A percentile compares a stretch with the other conserved stretches of the same genome.
Evolutionary conservation across 30 jellyfish, hydroid and myxozoan genomes (phyloP).

Genomic region (Aurelia coerulea): DNA sequence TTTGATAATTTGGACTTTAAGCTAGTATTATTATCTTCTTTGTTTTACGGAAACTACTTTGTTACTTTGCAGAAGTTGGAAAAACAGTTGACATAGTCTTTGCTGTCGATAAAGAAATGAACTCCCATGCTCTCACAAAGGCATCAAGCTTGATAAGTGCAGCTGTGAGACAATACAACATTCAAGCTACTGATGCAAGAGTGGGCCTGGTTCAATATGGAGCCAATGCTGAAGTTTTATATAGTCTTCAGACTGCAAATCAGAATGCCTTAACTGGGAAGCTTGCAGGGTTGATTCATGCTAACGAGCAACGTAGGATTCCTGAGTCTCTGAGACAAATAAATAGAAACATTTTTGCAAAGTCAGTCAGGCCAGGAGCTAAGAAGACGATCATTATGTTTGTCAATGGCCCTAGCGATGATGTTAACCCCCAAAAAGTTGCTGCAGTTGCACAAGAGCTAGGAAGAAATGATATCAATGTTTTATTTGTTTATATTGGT

Average conservation of each 20-base stretch:
- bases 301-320: conserved; percentile 27
- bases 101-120: conserved; percentile 64
- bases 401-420: conserved; percentile 66
- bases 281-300: background rate
- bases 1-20: too few relatives aligned
- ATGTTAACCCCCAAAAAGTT: conserved; percentile 5
- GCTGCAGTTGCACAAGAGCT: conserved; percentile 34
- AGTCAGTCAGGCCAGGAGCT: conserved; percentile 11
- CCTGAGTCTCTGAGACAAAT: conserved; percentile 37
- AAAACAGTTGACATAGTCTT: conserved; percentile 57
- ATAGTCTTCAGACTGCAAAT: conserved; percentile 3
- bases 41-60: background rate
- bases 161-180: conserved; percentile 22
- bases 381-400: conserved; percentile 35
- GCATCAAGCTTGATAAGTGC: conserved; percentile 26
- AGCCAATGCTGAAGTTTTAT: background rate
- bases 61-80: conserved; percentile 27
- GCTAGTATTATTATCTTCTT: background rate
- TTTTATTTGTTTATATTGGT: conserved; percentile 56
- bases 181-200: conserved; percentile 27
- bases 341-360: conserved; percentile 17
- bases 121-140: conserved; percentile 23
- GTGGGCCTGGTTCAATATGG: conserved; percentile 56
- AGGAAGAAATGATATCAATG: conserved; percentile 37
- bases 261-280: background rate